Conservation (phyloP, 1,140 invertebrate species). For the Telenomus remus region DNA sequence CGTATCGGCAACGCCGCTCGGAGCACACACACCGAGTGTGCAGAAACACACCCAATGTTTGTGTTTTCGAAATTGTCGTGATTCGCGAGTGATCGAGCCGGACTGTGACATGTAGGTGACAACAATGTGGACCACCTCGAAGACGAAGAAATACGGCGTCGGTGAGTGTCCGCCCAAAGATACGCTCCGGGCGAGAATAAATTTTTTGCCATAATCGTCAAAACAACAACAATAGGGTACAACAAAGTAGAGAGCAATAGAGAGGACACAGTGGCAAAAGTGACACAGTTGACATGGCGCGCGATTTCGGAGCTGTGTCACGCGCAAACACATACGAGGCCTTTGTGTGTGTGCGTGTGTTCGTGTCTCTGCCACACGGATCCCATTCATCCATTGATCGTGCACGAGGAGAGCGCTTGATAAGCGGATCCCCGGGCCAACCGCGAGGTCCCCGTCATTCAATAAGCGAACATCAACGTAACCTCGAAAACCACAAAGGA, state of each 20-base stretch:
- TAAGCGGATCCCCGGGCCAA: slow-evolving; percentile 41
- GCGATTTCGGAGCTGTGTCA: slow-evolving; percentile 14
- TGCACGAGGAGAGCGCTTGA: slow-evolving; percentile 39
- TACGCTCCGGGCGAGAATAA: neutral
- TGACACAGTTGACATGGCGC: slow-evolving; percentile 29
- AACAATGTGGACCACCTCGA: slow-evolving; percentile 79
- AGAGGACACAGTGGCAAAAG: neutral
- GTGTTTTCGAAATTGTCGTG: slow-evolving; percentile 68
- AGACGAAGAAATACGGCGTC: slow-evolving; percentile 80
- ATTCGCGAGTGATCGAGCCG: slow-evolving; percentile 41
- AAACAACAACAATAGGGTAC: slow-evolving; percentile 11
- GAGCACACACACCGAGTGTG: slow-evolving; percentile 52
- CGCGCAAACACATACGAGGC: slow-evolving; percentile 13
- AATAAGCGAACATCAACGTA: slow-evolving; percentile 22
- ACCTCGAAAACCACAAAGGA: slow-evolving; percentile 20
- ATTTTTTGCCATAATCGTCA: slow-evolving; percentile 2
- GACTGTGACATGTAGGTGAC: slow-evolving; percentile 33
- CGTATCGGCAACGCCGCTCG: slow-evolving; percentile 62
- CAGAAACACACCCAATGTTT: slow-evolving; percentile 72
- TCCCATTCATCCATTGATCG: slow-evolving; percentile 75
- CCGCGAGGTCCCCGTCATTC: slow-evolving; percentile 19
- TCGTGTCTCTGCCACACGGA: slow-evolving; percentile 13
- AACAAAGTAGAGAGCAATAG: slow-evolving; percentile 1
- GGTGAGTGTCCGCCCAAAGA: slow-evolving; percentile 73
- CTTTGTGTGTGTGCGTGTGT: slow-evolving; percentile 40